A percentile compares a stretch with the other conserved stretches of the same genome.
Evolutionary conservation across 2,888 invertebrate genomes (phyloP).

Genomic region (Formica aserva): DNA sequence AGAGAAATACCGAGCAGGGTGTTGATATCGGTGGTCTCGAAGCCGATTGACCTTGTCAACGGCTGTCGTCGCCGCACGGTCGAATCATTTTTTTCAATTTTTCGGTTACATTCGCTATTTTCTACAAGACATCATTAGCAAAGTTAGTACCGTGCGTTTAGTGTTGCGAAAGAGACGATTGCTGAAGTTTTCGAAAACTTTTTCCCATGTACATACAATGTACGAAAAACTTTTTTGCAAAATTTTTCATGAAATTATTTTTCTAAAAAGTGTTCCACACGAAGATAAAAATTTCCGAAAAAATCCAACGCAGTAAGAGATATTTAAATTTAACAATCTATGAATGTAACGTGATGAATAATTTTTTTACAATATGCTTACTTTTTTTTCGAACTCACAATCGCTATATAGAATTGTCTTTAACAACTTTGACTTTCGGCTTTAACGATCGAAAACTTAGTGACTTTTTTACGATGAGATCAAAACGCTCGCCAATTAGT

Average conservation of each 20-base stretch:
- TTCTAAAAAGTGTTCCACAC: background rate
- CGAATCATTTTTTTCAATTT: conserved; percentile 1
- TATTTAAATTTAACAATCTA: background rate
- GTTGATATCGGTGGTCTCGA: conserved; percentile 71
- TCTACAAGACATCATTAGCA: background rate
- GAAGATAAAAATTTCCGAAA: background rate
- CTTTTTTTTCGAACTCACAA: background rate
- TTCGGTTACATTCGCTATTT: background rate
- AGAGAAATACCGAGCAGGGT: conserved; percentile 70
- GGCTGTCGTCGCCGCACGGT: background rate
- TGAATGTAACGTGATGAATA: background rate
- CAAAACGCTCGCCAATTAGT: conserved; percentile 10
- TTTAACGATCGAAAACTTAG: conserved; percentile 4
- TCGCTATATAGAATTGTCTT: background rate
- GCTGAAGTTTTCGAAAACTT: background rate
- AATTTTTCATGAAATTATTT: conserved; percentile 9
- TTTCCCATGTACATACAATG: background rate
- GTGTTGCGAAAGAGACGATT: no score
- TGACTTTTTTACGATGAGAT: background rate
- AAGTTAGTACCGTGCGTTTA: background rate
- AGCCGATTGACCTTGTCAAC: conserved; percentile 64
- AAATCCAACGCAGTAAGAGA: background rate
- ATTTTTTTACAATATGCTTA: background rate
- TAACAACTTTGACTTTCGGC: conserved; percentile 5
- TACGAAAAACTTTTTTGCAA: background rate